These are phyloP conservation scores for Pygocentrus nattereri DNA, from an alignment of 2,797 vertebrate species.

Conservation along the genomic window DNA sequence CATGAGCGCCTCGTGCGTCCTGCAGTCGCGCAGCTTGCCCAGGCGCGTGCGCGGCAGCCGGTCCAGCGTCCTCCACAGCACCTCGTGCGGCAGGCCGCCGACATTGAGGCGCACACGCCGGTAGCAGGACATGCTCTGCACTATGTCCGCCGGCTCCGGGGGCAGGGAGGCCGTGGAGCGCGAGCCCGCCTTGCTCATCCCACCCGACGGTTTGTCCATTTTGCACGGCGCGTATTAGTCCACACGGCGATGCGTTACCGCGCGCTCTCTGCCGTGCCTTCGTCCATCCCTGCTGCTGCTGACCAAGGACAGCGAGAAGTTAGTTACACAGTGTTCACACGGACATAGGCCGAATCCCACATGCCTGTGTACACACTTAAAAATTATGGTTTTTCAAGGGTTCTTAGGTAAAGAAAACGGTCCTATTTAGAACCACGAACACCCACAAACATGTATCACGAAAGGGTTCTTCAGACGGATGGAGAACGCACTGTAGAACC, in stretches of 20 bases:
- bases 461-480: too few species aligned
- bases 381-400: too few species aligned
- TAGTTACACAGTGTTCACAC: background rate
- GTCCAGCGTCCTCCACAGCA: constrained; percentile 97
- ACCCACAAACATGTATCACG: too few species aligned
- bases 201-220: constrained; percentile 88
- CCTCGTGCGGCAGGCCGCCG: constrained; percentile 96
- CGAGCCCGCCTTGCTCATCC: constrained; percentile 92
- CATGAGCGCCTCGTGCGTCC: constrained; percentile 93
- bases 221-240: constrained; percentile 62
- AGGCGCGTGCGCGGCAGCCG: constrained; percentile 93
- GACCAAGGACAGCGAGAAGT: background rate
- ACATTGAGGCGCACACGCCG: constrained; percentile 95
- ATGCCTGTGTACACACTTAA: background rate
- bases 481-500: too few species aligned
- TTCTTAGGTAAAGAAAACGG: too few species aligned
- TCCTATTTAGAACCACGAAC: too few species aligned
- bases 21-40: constrained; percentile 94
- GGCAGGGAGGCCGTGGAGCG: constrained; percentile 93
- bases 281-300: constrained; percentile 81
- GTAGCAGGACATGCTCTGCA: constrained; percentile 93
- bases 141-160: constrained; percentile 93
- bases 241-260: constrained; percentile 59
- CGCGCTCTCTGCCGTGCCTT: constrained; percentile 77
- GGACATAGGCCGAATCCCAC: background rate